Evolutionary conservation across 2,888 invertebrate genomes (phyloP), one percentile per base, ranked within the genome.

Genomic region (Andrena praecox): DNA sequence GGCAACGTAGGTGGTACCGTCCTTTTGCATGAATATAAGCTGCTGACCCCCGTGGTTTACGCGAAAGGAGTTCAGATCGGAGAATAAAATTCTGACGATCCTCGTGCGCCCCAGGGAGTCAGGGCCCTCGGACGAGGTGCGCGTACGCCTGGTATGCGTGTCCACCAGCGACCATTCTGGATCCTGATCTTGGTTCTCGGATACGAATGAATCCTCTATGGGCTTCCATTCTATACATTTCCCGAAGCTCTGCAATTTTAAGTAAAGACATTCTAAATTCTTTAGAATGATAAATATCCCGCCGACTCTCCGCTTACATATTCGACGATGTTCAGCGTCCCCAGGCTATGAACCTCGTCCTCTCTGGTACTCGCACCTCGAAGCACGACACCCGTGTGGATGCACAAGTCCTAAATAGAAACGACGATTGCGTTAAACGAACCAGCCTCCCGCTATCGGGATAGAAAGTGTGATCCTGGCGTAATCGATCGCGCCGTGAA

Each of bases 151-250:
- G 73, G 96, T 96, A 89, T 96, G 96, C 60, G 97, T 96, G 90
- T 97, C 97, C 24, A 98, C 97, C 76, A 98, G 95, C 0, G 97
- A 97, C 98, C 98, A 98, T 91, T 97, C 97, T 54, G 93, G 93
- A 87, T 94, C 94, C 90, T 97, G 97, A 91, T 97, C 97, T 90
- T 97, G 97, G 1, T 96, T 96, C 87, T 97, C 97, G 0, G 96
- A 96, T 87, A 97, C 97, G 16, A 97, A 96, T 63, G 96, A 97
- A 85, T 97, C 95, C 92, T 97, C 97, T 81, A 96, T 96, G 0
- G 97, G 97, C 91, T 97, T 96, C 98, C 98, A 98, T 93, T 98
- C 98, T 72, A 98, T 96, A 86, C 95, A 96, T 83, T 96, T 95
- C n/a, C 95, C 95, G 87, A 93, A 94, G 89, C 91, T 94, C 95